Base-by-base conservation (phyloP, 2,888 invertebrate genomes). In the Sylvicola cinctus region DNA sequence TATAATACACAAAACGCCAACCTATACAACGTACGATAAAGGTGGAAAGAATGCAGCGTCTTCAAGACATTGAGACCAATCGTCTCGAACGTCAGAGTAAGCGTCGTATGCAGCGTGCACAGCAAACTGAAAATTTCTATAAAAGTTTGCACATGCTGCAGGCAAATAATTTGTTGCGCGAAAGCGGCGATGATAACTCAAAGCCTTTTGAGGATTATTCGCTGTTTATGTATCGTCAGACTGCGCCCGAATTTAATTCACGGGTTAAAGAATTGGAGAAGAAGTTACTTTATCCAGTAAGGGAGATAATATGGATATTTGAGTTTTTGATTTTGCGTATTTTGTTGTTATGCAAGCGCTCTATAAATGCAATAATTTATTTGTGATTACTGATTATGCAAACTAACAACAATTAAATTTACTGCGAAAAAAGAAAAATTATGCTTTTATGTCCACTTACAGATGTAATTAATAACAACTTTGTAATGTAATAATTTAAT, bases 61-160 rank as follows among this genome's bases (percentile, higher is more conserved):
- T 77, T 46, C 68, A 77, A 60, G 78, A 83, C 47, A 77, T 79
- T 43, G 67, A 72, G 54, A 56, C 62, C 43, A 68, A 76, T 62
- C 67, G 75, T 35, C 55, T 55, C 42, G 76, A 77, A 38, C 64
- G 75, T 32, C 62, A 66, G 58, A 66, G 64, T 51, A 68, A 68
- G 45, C 63, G 73, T 29, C 66, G 70, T 40, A 68, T 71, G 49
- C 68, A 73, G 40, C 70, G 81, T 44, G 73, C 75, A 47, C 71
- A 74, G 58, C 74, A 74, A 47, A 81, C 77, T 31, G 72, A 81
- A 44, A 80, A 81, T 49, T 83, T 85, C 57, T 63, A 72, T 55
- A 83, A 81, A 58, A 84, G 83, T 52, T 66, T 85, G 59, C 79
- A 78, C 55, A 77, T 85, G 76, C 58, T 85, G 46, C 78, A 80